Conservation (phyloP, 2,797 vertebrate species). For the Aulostomus chinensis region DNA sequence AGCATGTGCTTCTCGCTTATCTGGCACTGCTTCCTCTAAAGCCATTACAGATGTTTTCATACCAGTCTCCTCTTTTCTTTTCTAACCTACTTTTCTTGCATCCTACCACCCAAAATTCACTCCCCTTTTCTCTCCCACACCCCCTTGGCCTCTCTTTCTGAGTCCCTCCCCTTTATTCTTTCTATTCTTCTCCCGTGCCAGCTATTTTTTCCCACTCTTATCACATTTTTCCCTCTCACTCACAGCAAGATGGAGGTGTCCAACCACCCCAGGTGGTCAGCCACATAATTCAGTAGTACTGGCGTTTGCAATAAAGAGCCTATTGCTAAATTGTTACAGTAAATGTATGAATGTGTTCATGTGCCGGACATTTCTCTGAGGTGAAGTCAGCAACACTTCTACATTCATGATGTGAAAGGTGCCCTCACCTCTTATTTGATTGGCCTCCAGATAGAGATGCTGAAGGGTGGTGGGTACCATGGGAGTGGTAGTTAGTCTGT, state of each 20-base stretch:
- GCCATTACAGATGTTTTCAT: slow-evolving; percentile 72
- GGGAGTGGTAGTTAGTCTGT: slow-evolving; percentile 74
- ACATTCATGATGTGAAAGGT: not conserved
- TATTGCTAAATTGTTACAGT: slow-evolving; percentile 1
- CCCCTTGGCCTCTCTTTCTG: not conserved
- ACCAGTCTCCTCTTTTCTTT: slow-evolving; percentile 41
- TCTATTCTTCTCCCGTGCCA: slow-evolving; percentile 9
- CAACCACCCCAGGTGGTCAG: slow-evolving; percentile 1
- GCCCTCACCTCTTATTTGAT: slow-evolving; percentile 77
- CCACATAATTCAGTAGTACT: slow-evolving; percentile 2
- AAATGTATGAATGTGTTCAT: slow-evolving; percentile 1
- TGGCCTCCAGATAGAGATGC: slow-evolving; percentile 83
- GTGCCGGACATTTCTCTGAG: not conserved
- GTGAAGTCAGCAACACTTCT: slow-evolving; percentile 10
- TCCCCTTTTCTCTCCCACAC: slow-evolving; percentile 13
- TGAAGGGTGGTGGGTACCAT: slow-evolving; percentile 72
- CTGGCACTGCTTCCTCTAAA: slow-evolving; percentile 52
- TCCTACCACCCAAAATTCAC: slow-evolving; percentile 24
- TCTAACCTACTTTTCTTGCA: slow-evolving; percentile 45
- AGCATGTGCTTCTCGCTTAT: slow-evolving; percentile 74
- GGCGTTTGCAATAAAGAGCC: not conserved
- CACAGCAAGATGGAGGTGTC: slow-evolving; percentile 16
- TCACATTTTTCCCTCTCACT: slow-evolving; percentile 38
- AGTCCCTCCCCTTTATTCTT: slow-evolving; percentile 17
- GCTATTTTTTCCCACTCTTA: not conserved